phyloP scores from a whole-genome alignment of 2,797 vertebrate genomes.

The Hoplostethus mediterraneus region DNA sequence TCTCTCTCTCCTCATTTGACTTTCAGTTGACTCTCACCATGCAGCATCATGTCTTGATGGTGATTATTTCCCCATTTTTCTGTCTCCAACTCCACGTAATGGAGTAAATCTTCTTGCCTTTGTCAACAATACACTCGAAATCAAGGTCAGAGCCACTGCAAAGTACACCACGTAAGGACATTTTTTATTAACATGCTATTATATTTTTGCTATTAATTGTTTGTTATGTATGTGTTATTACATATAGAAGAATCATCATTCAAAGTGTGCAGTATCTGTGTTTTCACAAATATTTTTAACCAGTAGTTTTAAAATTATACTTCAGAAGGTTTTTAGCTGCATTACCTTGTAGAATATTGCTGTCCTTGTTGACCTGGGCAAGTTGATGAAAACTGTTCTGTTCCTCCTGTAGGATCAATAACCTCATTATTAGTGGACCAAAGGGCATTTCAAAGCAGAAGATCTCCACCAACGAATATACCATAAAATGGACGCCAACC shows the following conservation, averaged over 20 bases:
- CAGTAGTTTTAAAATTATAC: too few species aligned
- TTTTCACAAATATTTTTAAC: too few species aligned
- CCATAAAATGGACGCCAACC: slow-evolving; percentile 64
- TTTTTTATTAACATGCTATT: background rate
- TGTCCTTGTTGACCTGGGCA: too few species aligned
- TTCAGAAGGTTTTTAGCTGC: too few species aligned
- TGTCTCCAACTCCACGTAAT: slow-evolving; percentile 51
- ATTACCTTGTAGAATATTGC: too few species aligned
- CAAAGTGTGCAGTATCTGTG: too few species aligned
- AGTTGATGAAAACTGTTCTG: background rate
- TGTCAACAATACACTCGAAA: slow-evolving; percentile 42
- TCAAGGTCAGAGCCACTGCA: slow-evolving; percentile 45
- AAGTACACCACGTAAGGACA: slow-evolving; percentile 34
- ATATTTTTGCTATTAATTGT: too few species aligned
- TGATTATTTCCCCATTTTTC: slow-evolving; percentile 55
- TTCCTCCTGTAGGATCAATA: slow-evolving; percentile 39
- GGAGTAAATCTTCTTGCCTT: slow-evolving; percentile 34
- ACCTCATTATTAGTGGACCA: slow-evolving; percentile 65
- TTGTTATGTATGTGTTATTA: too few species aligned
- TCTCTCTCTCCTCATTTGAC: background rate
- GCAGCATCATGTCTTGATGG: slow-evolving; percentile 54
- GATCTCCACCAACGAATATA: slow-evolving; percentile 16
- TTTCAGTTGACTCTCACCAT: background rate
- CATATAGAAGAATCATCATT: too few species aligned
- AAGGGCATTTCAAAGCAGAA: slow-evolving; percentile 35